Conservation (phyloP, 1,140 invertebrate species). For the Sminthurinus signatus region DNA sequence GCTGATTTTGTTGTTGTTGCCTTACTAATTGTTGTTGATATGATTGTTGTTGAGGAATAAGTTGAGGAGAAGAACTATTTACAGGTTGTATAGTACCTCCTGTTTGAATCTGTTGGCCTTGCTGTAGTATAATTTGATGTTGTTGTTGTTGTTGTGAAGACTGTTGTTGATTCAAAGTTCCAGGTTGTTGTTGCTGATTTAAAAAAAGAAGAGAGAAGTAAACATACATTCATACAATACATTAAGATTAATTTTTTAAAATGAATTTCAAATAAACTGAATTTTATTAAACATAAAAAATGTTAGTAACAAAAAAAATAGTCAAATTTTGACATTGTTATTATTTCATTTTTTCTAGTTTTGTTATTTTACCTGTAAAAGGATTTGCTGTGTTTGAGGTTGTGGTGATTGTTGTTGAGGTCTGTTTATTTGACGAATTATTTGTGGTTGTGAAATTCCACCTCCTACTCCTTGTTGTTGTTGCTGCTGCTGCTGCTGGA, state of each 20-base stretch:
- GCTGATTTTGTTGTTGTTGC: slow-evolving; percentile 7
- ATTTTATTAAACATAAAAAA: slow-evolving; percentile 19
- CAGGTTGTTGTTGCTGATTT: no score
- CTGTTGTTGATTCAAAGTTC: background rate
- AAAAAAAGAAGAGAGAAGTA: background rate
- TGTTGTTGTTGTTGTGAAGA: background rate
- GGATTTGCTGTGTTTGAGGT: slow-evolving; percentile 20
- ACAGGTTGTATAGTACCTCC: no score
- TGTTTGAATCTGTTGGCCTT: background rate
- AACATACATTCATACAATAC: background rate
- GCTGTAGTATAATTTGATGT: background rate
- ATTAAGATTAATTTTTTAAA: background rate
- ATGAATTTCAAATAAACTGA: slow-evolving; percentile 23
- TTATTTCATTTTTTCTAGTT: slow-evolving; percentile 12
- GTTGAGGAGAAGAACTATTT: no score
- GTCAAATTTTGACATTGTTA: slow-evolving; percentile 30
- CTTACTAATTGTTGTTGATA: slow-evolving; percentile 1
- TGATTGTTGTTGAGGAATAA: slow-evolving; percentile 2
- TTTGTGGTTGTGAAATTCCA: background rate
- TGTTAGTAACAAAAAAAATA: slow-evolving; percentile 18
- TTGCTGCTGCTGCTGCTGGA: no score
- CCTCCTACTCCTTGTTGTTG: background rate
- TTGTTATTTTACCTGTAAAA: slow-evolving; percentile 13
- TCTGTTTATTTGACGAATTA: background rate
- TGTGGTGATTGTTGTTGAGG: slow-evolving; percentile 11